These are phyloP conservation scores for Zaprionus inermis DNA, from an alignment of 1,140 invertebrate species.

Conservation along the genomic window DNA sequence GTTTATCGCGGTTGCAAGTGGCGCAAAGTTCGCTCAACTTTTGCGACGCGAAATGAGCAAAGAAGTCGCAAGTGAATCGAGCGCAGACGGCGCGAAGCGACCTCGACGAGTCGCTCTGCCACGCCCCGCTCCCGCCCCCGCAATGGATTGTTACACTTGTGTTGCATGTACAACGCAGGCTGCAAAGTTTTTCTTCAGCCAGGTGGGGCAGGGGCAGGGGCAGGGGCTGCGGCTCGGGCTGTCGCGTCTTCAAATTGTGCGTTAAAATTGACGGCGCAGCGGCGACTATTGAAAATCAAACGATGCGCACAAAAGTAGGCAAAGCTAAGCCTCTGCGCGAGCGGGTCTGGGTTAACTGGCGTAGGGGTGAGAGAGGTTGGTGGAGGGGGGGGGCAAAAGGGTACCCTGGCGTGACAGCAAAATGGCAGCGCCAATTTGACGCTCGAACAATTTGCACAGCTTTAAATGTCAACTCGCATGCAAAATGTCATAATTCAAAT, in stretches of 20 bases:
- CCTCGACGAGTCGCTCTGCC: not conserved
- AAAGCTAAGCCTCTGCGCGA: slow-evolving; percentile 35
- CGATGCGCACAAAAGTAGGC: slow-evolving; percentile 73
- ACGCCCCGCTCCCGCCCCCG: not conserved
- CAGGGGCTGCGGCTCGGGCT: slow-evolving; percentile 21
- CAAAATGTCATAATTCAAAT: slow-evolving; percentile 81
- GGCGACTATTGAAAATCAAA: slow-evolving; percentile 72
- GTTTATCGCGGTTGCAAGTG: slow-evolving; percentile 71
- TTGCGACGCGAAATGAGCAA: slow-evolving; percentile 66
- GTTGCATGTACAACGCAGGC: slow-evolving; percentile 66
- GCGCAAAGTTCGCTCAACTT: slow-evolving; percentile 69
- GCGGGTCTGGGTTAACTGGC: no score
- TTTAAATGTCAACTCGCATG: slow-evolving; percentile 78
- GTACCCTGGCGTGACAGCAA: slow-evolving; percentile 20
- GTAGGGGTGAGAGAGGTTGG: not conserved
- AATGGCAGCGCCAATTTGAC: slow-evolving; percentile 77
- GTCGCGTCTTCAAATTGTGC: slow-evolving; percentile 75
- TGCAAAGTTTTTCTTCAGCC: slow-evolving; percentile 45
- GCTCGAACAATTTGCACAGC: slow-evolving; percentile 80
- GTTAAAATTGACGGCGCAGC: slow-evolving; percentile 66
- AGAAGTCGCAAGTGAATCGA: slow-evolving; percentile 18
- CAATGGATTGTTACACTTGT: slow-evolving; percentile 57
- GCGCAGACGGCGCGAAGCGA: slow-evolving; percentile 3
- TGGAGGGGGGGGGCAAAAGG: not conserved
- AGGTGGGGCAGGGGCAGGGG: slow-evolving; percentile 9